Evolutionary conservation across 2,113 vertebrate species (phyloP).

Genomic region (Osmerus eperlanus): DNA sequence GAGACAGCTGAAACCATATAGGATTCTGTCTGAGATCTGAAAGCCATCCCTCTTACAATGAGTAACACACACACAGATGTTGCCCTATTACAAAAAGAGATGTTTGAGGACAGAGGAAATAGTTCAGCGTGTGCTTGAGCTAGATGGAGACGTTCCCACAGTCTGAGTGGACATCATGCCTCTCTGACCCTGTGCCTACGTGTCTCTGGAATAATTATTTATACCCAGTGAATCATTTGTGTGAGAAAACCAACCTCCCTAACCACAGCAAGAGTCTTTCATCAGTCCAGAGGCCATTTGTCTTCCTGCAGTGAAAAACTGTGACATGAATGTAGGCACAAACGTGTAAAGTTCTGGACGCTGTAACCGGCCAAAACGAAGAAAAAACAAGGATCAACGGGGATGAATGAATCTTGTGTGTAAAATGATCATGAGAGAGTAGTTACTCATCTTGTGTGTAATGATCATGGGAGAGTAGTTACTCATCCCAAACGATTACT

Average conservation of each 20-base stretch:
- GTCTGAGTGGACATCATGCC: constrained; percentile 24
- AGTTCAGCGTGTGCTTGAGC: constrained; percentile 58
- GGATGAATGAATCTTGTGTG: constrained; percentile 28
- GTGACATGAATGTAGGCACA: not conserved
- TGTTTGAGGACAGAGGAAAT: constrained; percentile 37
- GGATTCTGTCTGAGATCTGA: not conserved
- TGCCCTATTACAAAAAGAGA: constrained; percentile 35
- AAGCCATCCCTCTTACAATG: not conserved
- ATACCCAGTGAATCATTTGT: constrained; percentile 39
- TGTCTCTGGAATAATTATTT: constrained; percentile 39
- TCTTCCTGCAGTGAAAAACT: not conserved
- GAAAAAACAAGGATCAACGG: constrained; percentile 7
- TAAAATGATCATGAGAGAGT: constrained; percentile 22
- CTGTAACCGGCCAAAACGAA: not conserved
- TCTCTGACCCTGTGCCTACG: constrained; percentile 42
- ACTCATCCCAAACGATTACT: constrained; percentile 33
- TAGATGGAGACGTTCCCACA: constrained; percentile 48
- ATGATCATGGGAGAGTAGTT: constrained; percentile 24
- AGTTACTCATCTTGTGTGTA: constrained; percentile 39
- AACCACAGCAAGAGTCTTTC: constrained; percentile 5
- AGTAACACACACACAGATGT: constrained; percentile 57
- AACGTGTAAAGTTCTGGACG: not conserved
- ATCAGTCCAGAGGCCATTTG: not conserved
- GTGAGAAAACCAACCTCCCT: constrained; percentile 32
- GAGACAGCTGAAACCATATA: not conserved